Conservation (phyloP, 2,113 vertebrate genomes). For the Sula dactylatra region DNA sequence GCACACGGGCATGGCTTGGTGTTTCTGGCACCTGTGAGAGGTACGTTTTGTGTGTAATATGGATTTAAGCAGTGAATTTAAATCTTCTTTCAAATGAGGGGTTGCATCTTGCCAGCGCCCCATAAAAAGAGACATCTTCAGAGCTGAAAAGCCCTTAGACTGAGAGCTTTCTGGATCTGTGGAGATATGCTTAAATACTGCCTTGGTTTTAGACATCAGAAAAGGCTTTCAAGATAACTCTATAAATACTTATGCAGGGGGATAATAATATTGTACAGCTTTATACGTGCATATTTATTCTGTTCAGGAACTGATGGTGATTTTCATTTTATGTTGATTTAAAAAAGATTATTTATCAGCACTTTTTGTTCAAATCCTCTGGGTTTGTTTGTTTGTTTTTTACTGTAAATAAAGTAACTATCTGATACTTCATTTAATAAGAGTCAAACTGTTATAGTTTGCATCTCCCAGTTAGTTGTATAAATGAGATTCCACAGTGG, state of each 20-base stretch:
- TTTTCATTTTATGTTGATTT: background rate
- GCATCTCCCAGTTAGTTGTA: background rate
- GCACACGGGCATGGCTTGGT: background rate
- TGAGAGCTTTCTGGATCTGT: background rate
- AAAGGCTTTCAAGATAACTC: background rate
- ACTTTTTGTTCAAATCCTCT: background rate
- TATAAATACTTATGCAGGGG: background rate
- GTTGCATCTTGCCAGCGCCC: background rate
- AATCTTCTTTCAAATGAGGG: background rate
- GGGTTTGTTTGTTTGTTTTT: background rate
- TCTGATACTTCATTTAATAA: background rate
- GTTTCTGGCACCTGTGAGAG: background rate
- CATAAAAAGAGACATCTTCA: background rate
- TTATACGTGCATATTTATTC: background rate
- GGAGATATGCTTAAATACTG: background rate
- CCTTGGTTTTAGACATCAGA: background rate
- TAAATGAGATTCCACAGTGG: background rate
- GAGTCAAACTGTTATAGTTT: background rate
- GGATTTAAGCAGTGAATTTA: background rate
- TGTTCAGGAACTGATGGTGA: background rate
- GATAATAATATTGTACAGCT: background rate
- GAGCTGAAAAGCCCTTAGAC: background rate
- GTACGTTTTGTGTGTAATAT: background rate
- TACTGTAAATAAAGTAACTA: background rate
- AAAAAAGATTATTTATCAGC: background rate